phyloP scores from a whole-genome alignment of 1,140 invertebrate species.

The Drosophila guanche region DNA sequence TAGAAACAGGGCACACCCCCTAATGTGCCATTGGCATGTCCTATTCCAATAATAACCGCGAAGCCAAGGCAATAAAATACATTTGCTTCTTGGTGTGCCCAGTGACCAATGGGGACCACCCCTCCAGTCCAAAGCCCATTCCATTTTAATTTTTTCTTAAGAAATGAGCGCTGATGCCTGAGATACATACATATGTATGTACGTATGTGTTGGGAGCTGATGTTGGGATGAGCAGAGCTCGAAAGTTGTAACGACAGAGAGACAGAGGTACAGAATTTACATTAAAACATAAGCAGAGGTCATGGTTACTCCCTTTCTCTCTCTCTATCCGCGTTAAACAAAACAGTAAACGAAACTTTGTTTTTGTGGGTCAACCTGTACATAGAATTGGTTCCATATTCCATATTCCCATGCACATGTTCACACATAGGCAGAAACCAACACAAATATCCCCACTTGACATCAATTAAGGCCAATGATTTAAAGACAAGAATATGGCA shows the following conservation, averaged over 20 bases:
- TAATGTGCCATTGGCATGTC: conserved; percentile 62
- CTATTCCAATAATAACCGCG: conserved; percentile 50
- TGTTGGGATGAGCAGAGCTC: too few relatives aligned
- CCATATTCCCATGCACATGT: conserved; percentile 1
- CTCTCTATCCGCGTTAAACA: too few relatives aligned
- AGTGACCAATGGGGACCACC: conserved; percentile 34
- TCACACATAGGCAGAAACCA: conserved; percentile 8
- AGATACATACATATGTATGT: too few relatives aligned
- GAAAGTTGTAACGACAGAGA: too few relatives aligned
- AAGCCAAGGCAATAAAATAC: conserved; percentile 50
- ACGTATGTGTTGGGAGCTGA: too few relatives aligned
- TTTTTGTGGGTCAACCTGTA: neutral
- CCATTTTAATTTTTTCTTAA: too few relatives aligned
- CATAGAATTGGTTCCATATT: conserved; percentile 27
- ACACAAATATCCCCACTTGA: conserved; percentile 48
- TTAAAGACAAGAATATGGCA: conserved; percentile 41
- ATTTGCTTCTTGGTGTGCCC: conserved; percentile 38
- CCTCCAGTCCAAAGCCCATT: neutral
- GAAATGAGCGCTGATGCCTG: too few relatives aligned
- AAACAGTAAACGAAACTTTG: too few relatives aligned
- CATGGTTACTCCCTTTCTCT: too few relatives aligned
- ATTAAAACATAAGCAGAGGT: too few relatives aligned
- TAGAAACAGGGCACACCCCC: conserved; percentile 34
- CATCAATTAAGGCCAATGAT: conserved; percentile 69
- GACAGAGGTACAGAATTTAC: too few relatives aligned